phyloP scores from a whole-genome alignment of 2,113 vertebrate genomes.

The Corythornis madagascariensis region DNA sequence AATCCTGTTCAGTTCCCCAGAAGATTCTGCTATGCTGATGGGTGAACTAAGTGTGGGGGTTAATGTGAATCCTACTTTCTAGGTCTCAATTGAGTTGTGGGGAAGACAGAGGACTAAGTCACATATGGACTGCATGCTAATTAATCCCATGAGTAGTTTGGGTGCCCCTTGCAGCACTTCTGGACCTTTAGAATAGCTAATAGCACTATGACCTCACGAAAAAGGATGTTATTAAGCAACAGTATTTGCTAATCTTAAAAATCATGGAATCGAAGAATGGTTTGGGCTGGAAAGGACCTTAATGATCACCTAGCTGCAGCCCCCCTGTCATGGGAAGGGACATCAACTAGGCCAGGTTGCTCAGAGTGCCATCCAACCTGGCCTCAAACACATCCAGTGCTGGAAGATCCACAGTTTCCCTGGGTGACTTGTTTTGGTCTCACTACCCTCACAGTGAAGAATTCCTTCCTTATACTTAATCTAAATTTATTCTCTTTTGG shows the following conservation, averaged over 20 bases:
- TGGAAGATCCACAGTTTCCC: too few species aligned
- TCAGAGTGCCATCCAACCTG: too few species aligned
- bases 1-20: background rate
- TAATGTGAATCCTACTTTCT: background rate
- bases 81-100: background rate
- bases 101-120: background rate
- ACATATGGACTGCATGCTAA: background rate
- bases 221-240: background rate
- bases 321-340: too few species aligned
- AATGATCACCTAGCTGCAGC: too few species aligned
- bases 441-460: too few species aligned
- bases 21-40: background rate
- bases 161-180: background rate
- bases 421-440: too few species aligned
- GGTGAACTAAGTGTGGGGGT: background rate
- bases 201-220: background rate
- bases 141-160: background rate
- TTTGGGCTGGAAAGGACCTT: too few species aligned
- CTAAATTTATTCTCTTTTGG: too few species aligned
- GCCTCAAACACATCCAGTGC: too few species aligned
- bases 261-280: background rate
- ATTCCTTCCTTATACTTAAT: too few species aligned
- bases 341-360: too few species aligned
- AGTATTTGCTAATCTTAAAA: background rate
- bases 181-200: background rate